Base-by-base conservation (phyloP, 2,113 vertebrate species). In the Chlorodrepanis virens region DNA sequence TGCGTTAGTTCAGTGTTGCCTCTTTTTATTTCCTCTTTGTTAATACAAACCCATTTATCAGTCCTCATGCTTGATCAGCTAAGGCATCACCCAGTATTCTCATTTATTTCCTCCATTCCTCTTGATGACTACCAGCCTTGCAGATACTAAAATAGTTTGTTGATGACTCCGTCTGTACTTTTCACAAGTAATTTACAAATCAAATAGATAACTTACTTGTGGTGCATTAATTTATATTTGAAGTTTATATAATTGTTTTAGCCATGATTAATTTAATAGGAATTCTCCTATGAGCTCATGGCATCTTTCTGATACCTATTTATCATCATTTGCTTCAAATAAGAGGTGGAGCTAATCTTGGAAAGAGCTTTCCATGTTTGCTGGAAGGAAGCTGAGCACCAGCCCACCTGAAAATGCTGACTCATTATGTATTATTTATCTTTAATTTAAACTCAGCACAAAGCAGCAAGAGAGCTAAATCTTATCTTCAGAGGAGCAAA, bases 91-190 rank as follows among this genome's bases (percentile, higher is more conserved):
- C 39, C n/a, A 71, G 5, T 40, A 37, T 65, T 86, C 50, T 88
- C 21, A 60, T 94, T 92, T 78, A 79, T 83, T 84, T 96, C 90
- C 71, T 83, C 39, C 39, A 24, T 95, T 93, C 54, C 71, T 79
- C 21, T 39, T 67, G 15, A 40, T 49, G 47, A 81, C 52, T 70
- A 35, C 33, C 92, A 86, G 40, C 22, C 7, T 90, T 81, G 31
- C 22, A 81, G 54, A 24, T 95, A 69, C 22, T 59, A 10, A 75
- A 59, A 76, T 57, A 61, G 22, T 86, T 64, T 91, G 67, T 57
- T 87, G 77, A 75, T 86, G 56, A n/a, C 33, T 86, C 31, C 2
- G 27, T 29, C 54, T 74, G 33, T 77, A 68, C 15, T 78, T 93
- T 87, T 71, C 25, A 39, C 33, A 47, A 13, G 49, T 78, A 81